Percentiles rank a stretch among this genome's conserved stretches.
phyloP scores from a whole-genome alignment of 2,797 vertebrate species.

The Melanotaenia maccullochi region DNA sequence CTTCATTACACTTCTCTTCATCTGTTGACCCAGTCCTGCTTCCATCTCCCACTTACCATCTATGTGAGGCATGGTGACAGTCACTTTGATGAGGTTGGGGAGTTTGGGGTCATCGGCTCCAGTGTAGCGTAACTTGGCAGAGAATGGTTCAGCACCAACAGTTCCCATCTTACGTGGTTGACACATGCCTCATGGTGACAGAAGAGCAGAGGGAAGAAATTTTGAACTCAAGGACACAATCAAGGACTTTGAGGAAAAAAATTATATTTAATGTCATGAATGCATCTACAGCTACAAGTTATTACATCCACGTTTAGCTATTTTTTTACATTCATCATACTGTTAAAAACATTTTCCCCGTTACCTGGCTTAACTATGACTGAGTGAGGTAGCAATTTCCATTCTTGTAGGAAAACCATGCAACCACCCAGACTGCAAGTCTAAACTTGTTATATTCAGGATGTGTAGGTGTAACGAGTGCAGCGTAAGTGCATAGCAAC shows the following conservation, averaged over 20 bases:
- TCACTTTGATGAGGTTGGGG: constrained; percentile 92
- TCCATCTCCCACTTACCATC: constrained; percentile 85
- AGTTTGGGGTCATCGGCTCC: constrained; percentile 89
- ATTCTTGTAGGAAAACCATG: constrained; percentile 37
- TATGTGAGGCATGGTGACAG: constrained; percentile 93
- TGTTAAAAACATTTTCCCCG: neutral
- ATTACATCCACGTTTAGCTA: constrained; percentile 3
- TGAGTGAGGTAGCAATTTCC: constrained; percentile 23
- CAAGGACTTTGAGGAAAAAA: neutral
- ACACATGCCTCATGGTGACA: constrained; percentile 86
- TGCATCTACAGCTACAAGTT: constrained; percentile 3
- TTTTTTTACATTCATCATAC: neutral
- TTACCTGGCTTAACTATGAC: constrained; percentile 1
- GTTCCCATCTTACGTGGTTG: constrained; percentile 88
- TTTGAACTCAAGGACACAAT: constrained; percentile 1
- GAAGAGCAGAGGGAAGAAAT: constrained; percentile 23
- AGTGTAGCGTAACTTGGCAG: constrained; percentile 92
- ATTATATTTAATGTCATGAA: neutral
- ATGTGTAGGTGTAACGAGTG: constrained; percentile 45
- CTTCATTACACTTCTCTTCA: constrained; percentile 60
- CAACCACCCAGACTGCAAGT: constrained; percentile 16
- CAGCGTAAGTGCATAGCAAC: constrained; percentile 41
- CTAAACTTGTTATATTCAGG: constrained; percentile 43
- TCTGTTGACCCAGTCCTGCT: constrained; percentile 51
- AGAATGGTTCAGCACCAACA: constrained; percentile 95